phyloP scores from a whole-genome alignment of 92 coral and sea anemone genomes.

The Palythoa heliodiscus region DNA sequence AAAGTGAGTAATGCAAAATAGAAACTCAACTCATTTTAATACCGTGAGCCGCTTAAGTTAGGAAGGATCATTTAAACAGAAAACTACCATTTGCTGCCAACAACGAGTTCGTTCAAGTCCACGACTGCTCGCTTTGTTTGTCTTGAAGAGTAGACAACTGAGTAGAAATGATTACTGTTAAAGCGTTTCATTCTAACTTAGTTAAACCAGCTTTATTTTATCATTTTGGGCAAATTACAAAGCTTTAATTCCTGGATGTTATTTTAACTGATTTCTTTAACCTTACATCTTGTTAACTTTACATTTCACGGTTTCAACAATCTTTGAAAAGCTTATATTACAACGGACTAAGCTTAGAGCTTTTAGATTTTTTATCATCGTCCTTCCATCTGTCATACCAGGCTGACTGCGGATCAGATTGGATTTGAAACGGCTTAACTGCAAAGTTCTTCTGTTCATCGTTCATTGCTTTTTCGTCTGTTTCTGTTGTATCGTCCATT shows the following conservation, averaged over 20 bases:
- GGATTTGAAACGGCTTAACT: not conserved
- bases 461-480: not conserved
- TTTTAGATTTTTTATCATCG: not conserved
- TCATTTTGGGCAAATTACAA: not conserved
- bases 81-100: too few species aligned
- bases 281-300: not conserved
- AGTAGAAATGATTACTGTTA: too few species aligned
- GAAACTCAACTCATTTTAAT: too few species aligned
- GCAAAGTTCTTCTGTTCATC: not conserved
- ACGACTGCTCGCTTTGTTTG: not conserved
- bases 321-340: not conserved
- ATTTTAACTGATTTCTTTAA: not conserved
- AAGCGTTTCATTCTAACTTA: too few species aligned
- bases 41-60: too few species aligned
- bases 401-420: constrained; percentile 21
- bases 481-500: not conserved
- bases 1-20: too few species aligned
- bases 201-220: not conserved
- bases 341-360: not conserved
- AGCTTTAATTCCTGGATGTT: not conserved
- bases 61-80: too few species aligned
- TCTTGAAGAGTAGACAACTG: too few species aligned
- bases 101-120: too few species aligned
- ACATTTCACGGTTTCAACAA: not conserved
- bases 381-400: constrained; percentile 26